Conservation (phyloP, 2,797 vertebrate genomes). For the Thaleichthys pacificus region DNA sequence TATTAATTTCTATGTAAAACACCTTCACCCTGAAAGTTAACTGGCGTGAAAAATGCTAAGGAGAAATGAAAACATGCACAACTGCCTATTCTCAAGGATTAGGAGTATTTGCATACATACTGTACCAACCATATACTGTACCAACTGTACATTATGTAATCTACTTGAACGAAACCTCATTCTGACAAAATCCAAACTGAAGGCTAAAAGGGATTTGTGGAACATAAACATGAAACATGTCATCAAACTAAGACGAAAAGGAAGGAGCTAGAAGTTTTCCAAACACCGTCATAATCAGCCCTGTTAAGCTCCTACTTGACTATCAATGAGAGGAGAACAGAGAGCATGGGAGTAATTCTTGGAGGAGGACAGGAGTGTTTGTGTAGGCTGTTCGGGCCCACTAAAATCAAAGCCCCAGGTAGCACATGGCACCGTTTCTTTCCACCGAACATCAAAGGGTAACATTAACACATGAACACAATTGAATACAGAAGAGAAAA, state of each 20-base stretch:
- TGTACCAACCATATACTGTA: neutral
- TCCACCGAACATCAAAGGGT: slow-evolving; percentile 42
- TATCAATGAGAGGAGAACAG: neutral
- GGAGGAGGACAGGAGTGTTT: neutral
- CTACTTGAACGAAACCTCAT: neutral
- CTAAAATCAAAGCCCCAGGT: slow-evolving; percentile 6
- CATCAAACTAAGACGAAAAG: neutral
- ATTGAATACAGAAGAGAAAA: neutral
- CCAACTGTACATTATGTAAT: neutral
- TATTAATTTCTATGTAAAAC: neutral
- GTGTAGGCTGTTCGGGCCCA: neutral
- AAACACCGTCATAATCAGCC: neutral
- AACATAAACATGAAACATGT: neutral
- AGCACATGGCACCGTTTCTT: slow-evolving; percentile 12
- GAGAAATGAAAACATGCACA: neutral
- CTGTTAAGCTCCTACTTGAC: neutral
- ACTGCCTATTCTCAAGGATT: neutral
- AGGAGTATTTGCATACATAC: slow-evolving; percentile 8
- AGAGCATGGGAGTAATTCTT: neutral
- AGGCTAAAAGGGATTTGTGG: neutral
- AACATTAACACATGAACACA: slow-evolving; percentile 27
- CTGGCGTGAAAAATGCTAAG: neutral
- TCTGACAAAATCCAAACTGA: neutral
- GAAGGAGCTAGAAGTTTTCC: neutral
- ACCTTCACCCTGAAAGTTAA: neutral